Evolutionary conservation across 2,888 invertebrate species (phyloP), one percentile per base, ranked within the genome.

Genomic region (Stenodera caucasica): DNA sequence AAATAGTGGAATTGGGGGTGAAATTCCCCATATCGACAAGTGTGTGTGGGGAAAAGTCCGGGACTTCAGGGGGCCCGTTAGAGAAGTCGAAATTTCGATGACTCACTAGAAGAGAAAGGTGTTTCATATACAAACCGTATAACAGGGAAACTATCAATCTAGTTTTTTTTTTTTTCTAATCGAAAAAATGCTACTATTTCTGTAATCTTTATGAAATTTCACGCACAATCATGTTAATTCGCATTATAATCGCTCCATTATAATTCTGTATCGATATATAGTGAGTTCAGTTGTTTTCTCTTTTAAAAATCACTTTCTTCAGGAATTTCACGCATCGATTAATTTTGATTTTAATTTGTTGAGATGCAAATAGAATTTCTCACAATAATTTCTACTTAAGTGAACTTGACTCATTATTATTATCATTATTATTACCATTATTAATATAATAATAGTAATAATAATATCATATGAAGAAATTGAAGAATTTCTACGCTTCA

Each of bases 221-320:
- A 45, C 21, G 45, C 45, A 45, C 45, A 45, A 45, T 45, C 45
- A 45, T 45, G 18, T 12, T 21, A 45, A 45, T 45, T 45, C 21
- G 21, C 45, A 21, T 45, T 45, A 40, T 40, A 40, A 40, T 40
- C 40, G 18, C 9, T 40, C 40, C 9, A 40, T 40, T 45, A 45
- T 45, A 45, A 45, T 45, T 45, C 45, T 45, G 21, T 45, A 11
- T 21, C 5, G 21, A 9, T 21, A 40, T 40, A 40, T 14, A 35
- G n/a, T 37, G 6, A 26, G 26, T 26, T 3, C 4, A 5, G 26
- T 3, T 45, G 45, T 45, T 45, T 45, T 45, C 45, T 21, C 18
- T 45, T 45, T 45, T 18, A 21, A 45, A 21, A 45, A 45, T 45
- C 21, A 45, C 45, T 45, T 45, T 45, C 45, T 45, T 45, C 11